Evolutionary conservation across 2,113 vertebrate species (phyloP).

Genomic region (Phycodurus eques): DNA sequence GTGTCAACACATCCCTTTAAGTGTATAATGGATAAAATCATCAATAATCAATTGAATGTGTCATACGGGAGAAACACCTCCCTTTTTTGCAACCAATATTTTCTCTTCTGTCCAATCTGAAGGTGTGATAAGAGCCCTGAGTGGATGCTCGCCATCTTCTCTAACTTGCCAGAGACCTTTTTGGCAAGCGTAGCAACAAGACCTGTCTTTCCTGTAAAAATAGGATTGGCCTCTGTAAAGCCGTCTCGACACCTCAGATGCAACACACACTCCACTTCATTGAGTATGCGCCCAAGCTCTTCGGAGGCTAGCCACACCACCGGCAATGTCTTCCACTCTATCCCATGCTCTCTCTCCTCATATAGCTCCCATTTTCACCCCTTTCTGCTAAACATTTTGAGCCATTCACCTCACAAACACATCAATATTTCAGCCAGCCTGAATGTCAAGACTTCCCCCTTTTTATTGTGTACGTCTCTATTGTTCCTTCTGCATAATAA

Average conservation of each 20-base stretch:
- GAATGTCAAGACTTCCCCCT: constrained; percentile 43
- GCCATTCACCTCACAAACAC: constrained; percentile 61
- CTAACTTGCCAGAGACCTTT: constrained; percentile 57
- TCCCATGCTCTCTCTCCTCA: constrained; percentile 35
- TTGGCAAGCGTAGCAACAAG: constrained; percentile 77
- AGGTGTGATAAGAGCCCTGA: constrained; percentile 59
- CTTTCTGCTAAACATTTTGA: constrained; percentile 53
- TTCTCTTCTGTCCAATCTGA: constrained; percentile 42
- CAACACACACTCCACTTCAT: constrained; percentile 72
- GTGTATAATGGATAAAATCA: constrained; percentile 65
- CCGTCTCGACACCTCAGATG: constrained; percentile 59
- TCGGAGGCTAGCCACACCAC: constrained; percentile 71
- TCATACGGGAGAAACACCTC: constrained; percentile 38
- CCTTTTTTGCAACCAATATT: constrained; percentile 21
- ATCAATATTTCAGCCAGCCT: constrained; percentile 72
- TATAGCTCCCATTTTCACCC: constrained; percentile 44
- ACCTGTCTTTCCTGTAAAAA: constrained; percentile 75
- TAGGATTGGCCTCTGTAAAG: constrained; percentile 73
- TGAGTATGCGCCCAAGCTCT: constrained; percentile 73
- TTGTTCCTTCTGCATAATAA: constrained; percentile 64
- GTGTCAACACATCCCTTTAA: constrained; percentile 62
- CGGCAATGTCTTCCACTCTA: constrained; percentile 60
- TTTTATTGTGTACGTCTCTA: constrained; percentile 52
- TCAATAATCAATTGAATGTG: constrained; percentile 70
- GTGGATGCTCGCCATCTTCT: constrained; percentile 33